Percentiles rank a stretch among this genome's conserved stretches.
Conservation (phyloP, 2,888 invertebrate genomes). For the Monochamus alternatus region DNA sequence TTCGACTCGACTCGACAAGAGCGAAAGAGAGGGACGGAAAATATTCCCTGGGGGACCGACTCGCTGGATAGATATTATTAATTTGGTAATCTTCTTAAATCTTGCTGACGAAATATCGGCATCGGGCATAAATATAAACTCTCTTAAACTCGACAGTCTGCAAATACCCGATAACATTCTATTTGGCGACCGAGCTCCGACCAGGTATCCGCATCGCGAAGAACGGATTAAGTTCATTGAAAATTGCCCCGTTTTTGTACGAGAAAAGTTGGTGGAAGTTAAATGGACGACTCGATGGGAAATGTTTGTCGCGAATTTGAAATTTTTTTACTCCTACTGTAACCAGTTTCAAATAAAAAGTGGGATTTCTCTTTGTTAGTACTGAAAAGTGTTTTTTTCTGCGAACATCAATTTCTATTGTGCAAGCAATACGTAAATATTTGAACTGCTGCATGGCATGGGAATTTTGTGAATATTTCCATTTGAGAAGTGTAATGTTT, state of each 20-base stretch:
- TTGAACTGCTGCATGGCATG: too few species aligned
- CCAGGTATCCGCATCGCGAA: conserved; percentile 7
- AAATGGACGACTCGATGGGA: too few species aligned
- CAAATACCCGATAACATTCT: conserved; percentile 55
- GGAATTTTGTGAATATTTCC: too few species aligned
- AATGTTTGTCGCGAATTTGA: too few species aligned
- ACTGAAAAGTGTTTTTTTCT: too few species aligned
- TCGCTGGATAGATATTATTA: conserved; percentile 52
- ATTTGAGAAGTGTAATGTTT: too few species aligned
- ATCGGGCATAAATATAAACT: conserved; percentile 56
- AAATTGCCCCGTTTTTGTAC: conserved; percentile 11
- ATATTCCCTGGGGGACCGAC: conserved; percentile 7
- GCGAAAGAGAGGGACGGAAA: background rate
- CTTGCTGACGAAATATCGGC: conserved; percentile 59
- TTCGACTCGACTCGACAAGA: conserved; percentile 21
- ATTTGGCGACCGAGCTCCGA: conserved; percentile 31
- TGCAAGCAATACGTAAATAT: too few species aligned
- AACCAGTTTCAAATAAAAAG: too few species aligned
- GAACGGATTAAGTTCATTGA: conserved; percentile 12
- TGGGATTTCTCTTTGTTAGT: too few species aligned
- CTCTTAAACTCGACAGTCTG: conserved; percentile 46
- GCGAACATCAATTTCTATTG: too few species aligned
- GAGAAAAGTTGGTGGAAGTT: conserved; percentile 4
- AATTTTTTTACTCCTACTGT: too few species aligned
- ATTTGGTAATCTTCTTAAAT: conserved; percentile 61